Evolutionary conservation across 2,888 invertebrate genomes (phyloP), one percentile per base, ranked within the genome.

Genomic region (Bombyx huttoni): DNA sequence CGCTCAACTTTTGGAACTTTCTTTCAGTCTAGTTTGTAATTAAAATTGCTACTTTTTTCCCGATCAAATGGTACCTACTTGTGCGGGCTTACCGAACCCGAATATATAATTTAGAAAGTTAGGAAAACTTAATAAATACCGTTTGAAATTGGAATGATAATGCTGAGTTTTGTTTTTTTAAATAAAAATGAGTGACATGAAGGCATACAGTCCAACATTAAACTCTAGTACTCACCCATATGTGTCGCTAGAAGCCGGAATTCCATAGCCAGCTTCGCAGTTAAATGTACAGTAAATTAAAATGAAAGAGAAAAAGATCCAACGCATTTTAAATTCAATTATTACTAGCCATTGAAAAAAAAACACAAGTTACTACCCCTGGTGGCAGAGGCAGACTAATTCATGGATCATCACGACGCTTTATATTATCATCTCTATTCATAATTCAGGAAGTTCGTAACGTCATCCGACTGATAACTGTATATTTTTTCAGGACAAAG

Each of bases 301-400:
- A 61, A 81, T 64, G 56, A 80, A 69, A 45, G 60, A 60, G 56
- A 71, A 68, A 56, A 67, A 60, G 58, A 73, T 55, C 59, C 71
- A 70, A 72, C 68, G 62, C 75, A 76, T 78, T 58, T 67, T 75
- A 40, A 52, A 12, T 54, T 51, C 54, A 52, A 54, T 53, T 14
- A 59, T 58, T 55, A 51, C 58, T 59, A 67, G 63, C 69, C 68
- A 77, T 70, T 63, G 62, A 63, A 60, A 54, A 60, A 50, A 34
- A 53, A 58, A 54, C 58, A 61, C 59, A 67, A 70, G 67, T 73
- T 62, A 69, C 61, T 65, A 67, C 70, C 73, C 62, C 63, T 63
- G 64, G 58, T 58, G 67, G 67, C 73, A 62, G 72, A 70, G 70
- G 69, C 65, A 62, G 56, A 84, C 81, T 84, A 78, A 76, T 60